Conservation (phyloP, 2,113 vertebrate species). For the Dermatemys mawii region DNA sequence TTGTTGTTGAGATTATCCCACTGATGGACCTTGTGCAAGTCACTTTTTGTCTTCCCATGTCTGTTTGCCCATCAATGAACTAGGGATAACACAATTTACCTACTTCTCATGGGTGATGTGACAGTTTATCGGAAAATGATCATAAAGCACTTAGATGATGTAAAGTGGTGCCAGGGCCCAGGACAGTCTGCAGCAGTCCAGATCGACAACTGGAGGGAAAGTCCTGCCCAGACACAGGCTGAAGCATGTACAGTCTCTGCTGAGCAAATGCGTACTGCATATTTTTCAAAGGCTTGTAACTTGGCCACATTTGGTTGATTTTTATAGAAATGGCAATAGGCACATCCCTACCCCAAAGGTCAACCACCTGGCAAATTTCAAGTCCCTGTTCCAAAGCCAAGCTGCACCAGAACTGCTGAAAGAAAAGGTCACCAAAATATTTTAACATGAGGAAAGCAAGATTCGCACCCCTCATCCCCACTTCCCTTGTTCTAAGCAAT, state of each 20-base stretch:
- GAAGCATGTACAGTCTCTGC: background rate
- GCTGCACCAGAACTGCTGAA: too few relatives aligned
- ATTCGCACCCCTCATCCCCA: too few relatives aligned
- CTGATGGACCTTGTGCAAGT: background rate
- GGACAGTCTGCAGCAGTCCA: too few relatives aligned
- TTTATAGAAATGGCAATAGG: background rate
- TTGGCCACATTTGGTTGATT: background rate
- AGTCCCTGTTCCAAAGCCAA: background rate
- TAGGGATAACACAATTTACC: background rate
- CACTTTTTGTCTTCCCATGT: background rate
- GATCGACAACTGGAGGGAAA: too few relatives aligned
- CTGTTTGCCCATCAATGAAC: background rate
- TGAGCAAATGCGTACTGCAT: background rate
- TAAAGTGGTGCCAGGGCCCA: too few relatives aligned
- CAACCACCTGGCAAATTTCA: background rate
- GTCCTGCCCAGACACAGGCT: background rate
- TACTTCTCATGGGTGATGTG: too few relatives aligned
- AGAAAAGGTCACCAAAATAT: background rate
- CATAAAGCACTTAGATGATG: too few relatives aligned
- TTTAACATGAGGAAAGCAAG: background rate
- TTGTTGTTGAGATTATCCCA: background rate
- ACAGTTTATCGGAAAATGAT: too few relatives aligned
- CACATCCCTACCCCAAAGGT: background rate
- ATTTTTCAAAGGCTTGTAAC: background rate
- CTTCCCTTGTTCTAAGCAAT: background rate